phyloP scores from a whole-genome alignment of 2,113 vertebrate species.

The Clinocottus analis region DNA sequence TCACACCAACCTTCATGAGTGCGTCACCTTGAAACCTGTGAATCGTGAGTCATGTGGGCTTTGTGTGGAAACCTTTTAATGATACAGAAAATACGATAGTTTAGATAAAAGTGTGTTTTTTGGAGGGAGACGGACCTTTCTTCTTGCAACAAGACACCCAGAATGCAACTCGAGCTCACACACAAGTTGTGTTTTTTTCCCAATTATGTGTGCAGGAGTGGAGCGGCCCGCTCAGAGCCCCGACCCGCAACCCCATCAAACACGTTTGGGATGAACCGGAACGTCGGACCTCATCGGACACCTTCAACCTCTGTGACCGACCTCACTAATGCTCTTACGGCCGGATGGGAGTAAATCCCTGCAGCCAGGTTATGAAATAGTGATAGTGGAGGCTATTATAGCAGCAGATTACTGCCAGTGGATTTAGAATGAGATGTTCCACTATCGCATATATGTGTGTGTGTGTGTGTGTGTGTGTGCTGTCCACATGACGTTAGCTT shows the following conservation, averaged over 20 bases:
- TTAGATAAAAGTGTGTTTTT: background rate
- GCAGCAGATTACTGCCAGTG: background rate
- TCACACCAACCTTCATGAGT: background rate
- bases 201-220: background rate
- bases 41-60: background rate
- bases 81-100: too few relatives aligned
- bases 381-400: background rate
- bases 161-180: background rate
- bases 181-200: background rate
- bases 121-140: background rate
- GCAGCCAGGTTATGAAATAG: slow-evolving; percentile 14
- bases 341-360: slow-evolving; percentile 14
- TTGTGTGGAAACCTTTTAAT: background rate
- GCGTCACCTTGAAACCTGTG: background rate
- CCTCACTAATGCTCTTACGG: slow-evolving; percentile 19
- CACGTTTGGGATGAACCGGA: slow-evolving; percentile 1
- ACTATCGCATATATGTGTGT: too few relatives aligned
- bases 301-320: background rate
- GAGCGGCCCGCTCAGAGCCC: background rate
- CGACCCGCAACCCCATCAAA: slow-evolving; percentile 7
- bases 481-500: background rate
- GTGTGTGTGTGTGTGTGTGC: background rate
- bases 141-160: background rate
- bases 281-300: background rate
- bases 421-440: background rate